Evolutionary conservation across 2,113 vertebrate genomes (phyloP), one percentile per base, ranked within the genome.

Genomic region (Riparia riparia): DNA sequence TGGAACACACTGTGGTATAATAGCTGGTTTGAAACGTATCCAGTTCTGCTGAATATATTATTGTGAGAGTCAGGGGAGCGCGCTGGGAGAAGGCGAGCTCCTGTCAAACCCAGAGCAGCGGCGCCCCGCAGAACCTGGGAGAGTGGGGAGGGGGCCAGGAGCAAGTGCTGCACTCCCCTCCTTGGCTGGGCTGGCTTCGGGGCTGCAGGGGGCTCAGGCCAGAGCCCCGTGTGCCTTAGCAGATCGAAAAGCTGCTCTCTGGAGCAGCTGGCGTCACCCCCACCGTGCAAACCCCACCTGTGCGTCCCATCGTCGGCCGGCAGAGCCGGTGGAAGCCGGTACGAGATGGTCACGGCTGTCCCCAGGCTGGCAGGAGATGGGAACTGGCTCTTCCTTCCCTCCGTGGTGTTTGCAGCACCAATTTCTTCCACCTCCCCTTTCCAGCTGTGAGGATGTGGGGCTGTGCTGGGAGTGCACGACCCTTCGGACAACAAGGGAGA

Each of bases 31-130:
- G 76, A 92, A 96, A 93, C 19, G 8, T 17, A 72, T 47, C 83
- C 71, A 92, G 86, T 76, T 88, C 95, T 82, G 81, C 80, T 72
- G 91, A 79, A 95, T 93, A 78, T 45, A 80, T 96, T 88, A 88
- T 47, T 18, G 72, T 49, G 89, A 16, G 56, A 97, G 92, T 86
- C 92, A 60, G 85, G 85, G n/a, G 29, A 91, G 42, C 0, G 45
- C 76, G 1, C 66, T 2, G 80, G 86, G 86, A 70, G 88, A 84
- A 80, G 1, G 70, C 3, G 64, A 93, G 87, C 45, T 77, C 15
- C 86, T 74, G 93, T 95, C 84, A 86, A 47, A 81, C 7, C 0
- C 29, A 1, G 81, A 73, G 64, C 89, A 45, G 84, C 10, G 37
- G 14, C 3, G 18, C 78, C 86, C 53, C 0, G 6, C 28, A 14